These are phyloP conservation scores for Ceratitis capitata DNA, from an alignment of 1,140 invertebrate genomes.

Conservation along the genomic window DNA sequence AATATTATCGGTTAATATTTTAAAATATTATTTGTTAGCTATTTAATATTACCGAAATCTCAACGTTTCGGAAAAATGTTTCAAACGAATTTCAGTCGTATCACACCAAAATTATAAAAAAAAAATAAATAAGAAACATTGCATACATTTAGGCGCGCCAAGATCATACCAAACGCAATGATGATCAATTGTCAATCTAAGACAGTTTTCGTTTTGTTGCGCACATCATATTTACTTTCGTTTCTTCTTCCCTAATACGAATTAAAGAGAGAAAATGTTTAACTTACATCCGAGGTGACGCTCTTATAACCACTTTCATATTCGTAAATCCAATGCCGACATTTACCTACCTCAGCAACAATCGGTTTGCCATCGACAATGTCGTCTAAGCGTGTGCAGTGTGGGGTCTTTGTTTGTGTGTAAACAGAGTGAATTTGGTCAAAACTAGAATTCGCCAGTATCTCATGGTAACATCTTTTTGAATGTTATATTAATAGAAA, in stretches of 20 bases:
- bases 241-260: too few relatives aligned
- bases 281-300: slow-evolving; percentile 69
- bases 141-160: not conserved
- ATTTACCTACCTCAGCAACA: slow-evolving; percentile 50
- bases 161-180: not conserved
- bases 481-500: not conserved
- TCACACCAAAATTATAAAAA: too few relatives aligned
- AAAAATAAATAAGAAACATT: too few relatives aligned
- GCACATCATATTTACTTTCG: too few relatives aligned
- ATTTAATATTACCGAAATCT: too few relatives aligned
- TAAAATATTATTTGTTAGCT: too few relatives aligned
- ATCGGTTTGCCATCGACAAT: slow-evolving; percentile 40
- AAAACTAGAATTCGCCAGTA: slow-evolving; percentile 38
- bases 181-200: not conserved
- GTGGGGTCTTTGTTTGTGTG: slow-evolving; percentile 42
- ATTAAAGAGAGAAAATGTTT: too few relatives aligned
- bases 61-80: too few relatives aligned
- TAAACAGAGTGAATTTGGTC: slow-evolving; percentile 36
- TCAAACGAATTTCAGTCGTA: too few relatives aligned
- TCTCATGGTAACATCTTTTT: slow-evolving; percentile 44
- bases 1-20: too few relatives aligned
- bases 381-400: slow-evolving; percentile 50
- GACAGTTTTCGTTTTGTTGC: too few relatives aligned
- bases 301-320: slow-evolving; percentile 67
- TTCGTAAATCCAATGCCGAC: slow-evolving; percentile 66